These are phyloP conservation scores for Gallirallus australis DNA, from an alignment of 2,797 vertebrate genomes.

Conservation along the genomic window DNA sequence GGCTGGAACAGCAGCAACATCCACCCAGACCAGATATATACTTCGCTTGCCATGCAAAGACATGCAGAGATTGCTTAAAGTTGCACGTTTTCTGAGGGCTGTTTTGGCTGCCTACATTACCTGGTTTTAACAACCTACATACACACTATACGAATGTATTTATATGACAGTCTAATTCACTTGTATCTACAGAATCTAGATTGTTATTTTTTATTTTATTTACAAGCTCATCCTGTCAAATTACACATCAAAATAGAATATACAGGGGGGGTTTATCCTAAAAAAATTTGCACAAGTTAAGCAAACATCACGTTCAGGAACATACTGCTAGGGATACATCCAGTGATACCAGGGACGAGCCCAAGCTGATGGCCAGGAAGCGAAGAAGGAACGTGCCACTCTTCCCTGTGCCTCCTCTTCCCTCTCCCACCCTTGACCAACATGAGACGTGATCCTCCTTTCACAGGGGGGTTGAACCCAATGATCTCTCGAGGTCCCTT, in stretches of 20 bases:
- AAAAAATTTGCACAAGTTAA: constrained; percentile 18
- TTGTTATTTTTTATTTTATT: constrained; percentile 32
- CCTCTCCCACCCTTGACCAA: not conserved
- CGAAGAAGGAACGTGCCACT: not conserved
- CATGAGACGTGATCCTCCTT: not conserved
- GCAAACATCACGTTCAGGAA: fast-evolving
- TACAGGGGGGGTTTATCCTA: not conserved
- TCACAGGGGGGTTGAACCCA: too few relatives aligned
- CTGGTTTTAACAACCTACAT: not conserved
- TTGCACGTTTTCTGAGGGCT: not conserved
- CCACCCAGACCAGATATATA: not conserved
- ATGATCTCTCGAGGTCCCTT: too few relatives aligned
- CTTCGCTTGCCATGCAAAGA: not conserved
- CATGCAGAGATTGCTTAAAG: not conserved
- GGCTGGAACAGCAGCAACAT: not conserved
- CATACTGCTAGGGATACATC: not conserved
- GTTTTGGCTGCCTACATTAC: not conserved
- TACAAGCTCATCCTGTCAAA: constrained; percentile 38
- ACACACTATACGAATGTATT: not conserved
- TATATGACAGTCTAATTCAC: not conserved
- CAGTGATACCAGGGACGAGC: not conserved
- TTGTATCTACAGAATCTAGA: not conserved
- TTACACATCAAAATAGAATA: constrained; percentile 39
- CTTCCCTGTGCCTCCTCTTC: not conserved
- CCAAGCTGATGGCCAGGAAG: not conserved